A percentile compares a stretch with the other conserved stretches of the same genome.
phyloP scores from a whole-genome alignment of 2,888 invertebrate genomes.

The Mesochorus sp. region DNA sequence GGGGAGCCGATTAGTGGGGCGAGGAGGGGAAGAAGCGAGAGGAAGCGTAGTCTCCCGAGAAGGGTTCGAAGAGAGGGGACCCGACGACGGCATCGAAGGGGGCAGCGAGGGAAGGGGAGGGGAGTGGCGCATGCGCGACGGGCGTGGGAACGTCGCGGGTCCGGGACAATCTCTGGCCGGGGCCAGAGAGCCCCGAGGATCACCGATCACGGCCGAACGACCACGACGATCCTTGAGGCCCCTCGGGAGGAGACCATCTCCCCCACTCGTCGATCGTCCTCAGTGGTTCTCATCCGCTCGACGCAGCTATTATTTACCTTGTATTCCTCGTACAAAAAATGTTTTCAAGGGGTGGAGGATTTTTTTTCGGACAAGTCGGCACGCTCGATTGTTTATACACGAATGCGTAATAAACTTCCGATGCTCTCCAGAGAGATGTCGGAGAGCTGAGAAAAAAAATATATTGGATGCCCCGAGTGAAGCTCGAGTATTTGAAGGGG shows the following conservation, averaged over 20 bases:
- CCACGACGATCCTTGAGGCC: conserved; percentile 69
- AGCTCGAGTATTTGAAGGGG: conserved; percentile 10
- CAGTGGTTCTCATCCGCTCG: conserved; percentile 76
- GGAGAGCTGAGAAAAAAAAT: conserved; percentile 24
- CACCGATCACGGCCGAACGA: conserved; percentile 72
- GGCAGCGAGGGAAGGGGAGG: conserved; percentile 51
- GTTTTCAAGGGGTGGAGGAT: too few relatives aligned
- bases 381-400: conserved; percentile 45
- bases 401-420: conserved; percentile 43
- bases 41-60: conserved; percentile 49
- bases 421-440: conserved; percentile 30
- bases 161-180: conserved; percentile 70
- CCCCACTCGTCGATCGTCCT: conserved; percentile 34
- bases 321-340: conserved; percentile 20
- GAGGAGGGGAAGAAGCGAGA: conserved; percentile 51
- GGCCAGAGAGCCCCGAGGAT: conserved; percentile 67
- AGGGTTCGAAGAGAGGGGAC: conserved; percentile 32
- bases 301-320: conserved; percentile 31
- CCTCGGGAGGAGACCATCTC: conserved; percentile 60
- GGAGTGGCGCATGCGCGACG: conserved; percentile 75
- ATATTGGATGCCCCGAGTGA: not conserved
- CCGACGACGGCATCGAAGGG: conserved; percentile 13
- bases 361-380: too few relatives aligned
- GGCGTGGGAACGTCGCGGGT: conserved; percentile 80
- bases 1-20: conserved; percentile 51